Base-by-base conservation (phyloP, 2,888 invertebrate genomes). In the Schizaphis graminum region DNA sequence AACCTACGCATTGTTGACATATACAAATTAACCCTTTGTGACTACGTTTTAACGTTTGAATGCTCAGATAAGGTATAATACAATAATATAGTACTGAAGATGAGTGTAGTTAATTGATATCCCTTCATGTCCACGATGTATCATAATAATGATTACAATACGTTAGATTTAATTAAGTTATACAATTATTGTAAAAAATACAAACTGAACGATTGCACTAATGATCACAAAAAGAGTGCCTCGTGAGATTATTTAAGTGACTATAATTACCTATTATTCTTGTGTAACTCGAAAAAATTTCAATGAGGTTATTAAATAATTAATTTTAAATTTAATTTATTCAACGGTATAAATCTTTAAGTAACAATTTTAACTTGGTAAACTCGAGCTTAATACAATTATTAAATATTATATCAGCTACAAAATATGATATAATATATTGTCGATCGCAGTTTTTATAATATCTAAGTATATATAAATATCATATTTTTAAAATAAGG, bases 51-150 rank as follows among this genome's bases (percentile, higher is more conserved):
- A 67, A 67, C 67, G 67, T 67, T 35, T 35, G 35, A 67, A 67
- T 35, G 67, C n/a, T 5, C 67, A 16, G 67, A 67, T 67, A 67
- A 67, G 35, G 67, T 35, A 67, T 67, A 67, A 35, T n/a, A n/a
- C 16, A 67, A 67, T 67, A 67, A 13, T 67, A 67, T 67, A 21
- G 13, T n/a, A n/a, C n/a, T 67, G 35, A 5, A n/a, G 67, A 67
- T 67, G 67, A 67, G n/a, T 67, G n/a, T 35, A 67, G n/a, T 67
- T n/a, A 35, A 67, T n/a, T 67, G 67, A 67, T 67, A 67, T 67
- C 67, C 67, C 67, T 67, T 67, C 28, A 67, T n/a, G 67, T 67
- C n/a, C n/a, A 2, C n/a, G 67, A 7, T 35, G 67, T n/a, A 67
- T 67, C 35, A 67, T 35, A 35, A 35, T 21, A 67, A 67, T 13